Base-by-base conservation (phyloP, 2,797 vertebrate species). In the Sebastes umbrosus region DNA sequence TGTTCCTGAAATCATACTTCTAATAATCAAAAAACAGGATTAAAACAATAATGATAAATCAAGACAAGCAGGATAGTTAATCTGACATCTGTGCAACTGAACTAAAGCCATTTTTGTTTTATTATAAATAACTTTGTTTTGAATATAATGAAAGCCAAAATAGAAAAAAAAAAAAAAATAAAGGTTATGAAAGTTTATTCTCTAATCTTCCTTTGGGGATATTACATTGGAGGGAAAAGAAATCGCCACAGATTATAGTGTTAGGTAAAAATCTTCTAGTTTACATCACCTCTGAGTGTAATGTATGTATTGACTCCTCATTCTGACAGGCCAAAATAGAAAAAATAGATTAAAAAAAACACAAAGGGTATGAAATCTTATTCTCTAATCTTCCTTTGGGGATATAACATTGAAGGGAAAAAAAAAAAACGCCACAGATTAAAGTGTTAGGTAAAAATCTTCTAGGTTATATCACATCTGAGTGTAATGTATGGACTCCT, bases 281-380 rank as follows among this genome's bases (percentile, higher is more conserved):
- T 90, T 91, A 87, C 89, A 90, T 39, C 36, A 13, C 88, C 82
- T 78, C 73, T 73, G 77, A 81, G 59, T 84, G 69, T 39, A 39
- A 13, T 36, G 36, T 36, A 54, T 69, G 77, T 68, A 50, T 71
- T 54, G 79, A 85, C 67, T 36, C 57, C 8, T 89, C 68, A 63
- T 82, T 84, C 79, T 89, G 90, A 87, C 94, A 93, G 93, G 93
- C 94, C 11, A 36, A 36, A 36, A 36, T 39, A 39, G 36, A 39
- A 39, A 39, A 13, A 39, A 39, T 36, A 4, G 11, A 34, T 1
- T 0, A 34, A 32, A 34, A 39, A 39, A 12, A 13, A 5, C 34
- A 36, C 0, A 39, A 39, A 39, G 12, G 36, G 0, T 39, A 39
- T 39, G 36, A 14, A 39, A 39, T 0, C 1, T 39, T 39, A 39